Conservation (phyloP, 2,113 vertebrate genomes). For the Trogon surrucura region DNA sequence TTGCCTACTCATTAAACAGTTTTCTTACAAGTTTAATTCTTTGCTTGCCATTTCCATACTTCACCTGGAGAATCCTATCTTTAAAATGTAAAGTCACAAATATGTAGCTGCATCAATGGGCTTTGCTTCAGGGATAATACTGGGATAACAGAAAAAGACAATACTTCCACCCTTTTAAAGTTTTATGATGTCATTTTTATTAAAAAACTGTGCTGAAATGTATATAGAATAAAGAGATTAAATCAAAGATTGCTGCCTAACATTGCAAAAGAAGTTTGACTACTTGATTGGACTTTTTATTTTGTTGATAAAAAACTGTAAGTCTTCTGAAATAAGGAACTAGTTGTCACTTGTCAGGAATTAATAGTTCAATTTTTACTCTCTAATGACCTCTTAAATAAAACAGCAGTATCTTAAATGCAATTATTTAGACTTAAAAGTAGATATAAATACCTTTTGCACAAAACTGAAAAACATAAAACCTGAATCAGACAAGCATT, state of each 20-base stretch:
- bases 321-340: background rate
- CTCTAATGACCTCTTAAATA: background rate
- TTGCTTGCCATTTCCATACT: background rate
- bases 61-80: background rate
- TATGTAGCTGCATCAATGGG: background rate
- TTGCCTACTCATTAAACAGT: background rate
- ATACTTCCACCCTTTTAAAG: rapidly evolving
- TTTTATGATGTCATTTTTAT: background rate
- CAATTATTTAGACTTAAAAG: background rate
- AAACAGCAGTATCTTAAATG: background rate
- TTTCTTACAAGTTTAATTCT: background rate
- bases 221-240: background rate
- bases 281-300: background rate
- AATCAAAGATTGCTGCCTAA: background rate
- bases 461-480: background rate
- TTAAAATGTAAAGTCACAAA: background rate
- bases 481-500: background rate
- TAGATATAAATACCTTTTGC: background rate
- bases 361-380: background rate
- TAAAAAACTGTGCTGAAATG: background rate
- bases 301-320: background rate
- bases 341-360: background rate
- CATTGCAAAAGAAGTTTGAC: background rate
- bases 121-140: background rate
- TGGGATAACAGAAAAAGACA: background rate